Evolutionary conservation across 2,113 vertebrate species (phyloP).

Genomic region (Stegastes partitus): DNA sequence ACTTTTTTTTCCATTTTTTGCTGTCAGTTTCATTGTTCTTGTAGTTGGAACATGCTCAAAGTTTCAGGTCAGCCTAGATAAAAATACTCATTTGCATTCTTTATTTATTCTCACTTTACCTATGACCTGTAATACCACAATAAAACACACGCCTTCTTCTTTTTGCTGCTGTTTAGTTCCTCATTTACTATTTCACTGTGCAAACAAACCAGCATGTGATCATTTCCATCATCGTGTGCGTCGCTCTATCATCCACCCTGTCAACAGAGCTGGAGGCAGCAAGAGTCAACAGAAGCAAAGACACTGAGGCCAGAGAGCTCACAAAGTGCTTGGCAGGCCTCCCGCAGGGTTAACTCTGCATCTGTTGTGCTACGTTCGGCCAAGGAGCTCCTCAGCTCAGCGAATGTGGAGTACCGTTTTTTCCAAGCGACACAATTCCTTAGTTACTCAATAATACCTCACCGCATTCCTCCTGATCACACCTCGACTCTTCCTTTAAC

Average conservation of each 20-base stretch:
- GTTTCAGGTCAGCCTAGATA: too few species aligned
- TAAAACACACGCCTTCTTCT: conserved; percentile 5
- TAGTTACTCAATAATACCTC: not conserved
- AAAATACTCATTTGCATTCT: conserved; percentile 15
- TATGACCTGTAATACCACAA: not conserved
- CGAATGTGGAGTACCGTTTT: not conserved
- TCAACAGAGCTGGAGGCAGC: conserved; percentile 7
- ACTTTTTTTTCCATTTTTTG: too few species aligned
- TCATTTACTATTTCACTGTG: conserved; percentile 24
- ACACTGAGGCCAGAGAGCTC: not conserved
- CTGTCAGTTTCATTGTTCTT: too few species aligned
- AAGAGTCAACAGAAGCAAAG: not conserved
- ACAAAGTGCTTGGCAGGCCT: not conserved
- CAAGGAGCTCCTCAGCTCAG: conserved; percentile 7
- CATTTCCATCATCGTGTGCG: conserved; percentile 6
- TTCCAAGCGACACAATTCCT: not conserved
- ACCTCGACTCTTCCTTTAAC: not conserved
- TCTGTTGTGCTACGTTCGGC: not conserved
- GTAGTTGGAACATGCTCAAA: too few species aligned
- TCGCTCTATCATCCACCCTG: conserved; percentile 23
- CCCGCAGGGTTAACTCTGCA: not conserved
- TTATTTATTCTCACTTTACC: not conserved
- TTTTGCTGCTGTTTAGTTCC: conserved; percentile 39
- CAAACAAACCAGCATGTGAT: conserved; percentile 23
- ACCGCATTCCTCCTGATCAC: conserved; percentile 4